Percentiles rank a stretch among this genome's conserved stretches.
Evolutionary conservation across 2,113 vertebrate genomes (phyloP).

Genomic region (Semnopithecus entellus): DNA sequence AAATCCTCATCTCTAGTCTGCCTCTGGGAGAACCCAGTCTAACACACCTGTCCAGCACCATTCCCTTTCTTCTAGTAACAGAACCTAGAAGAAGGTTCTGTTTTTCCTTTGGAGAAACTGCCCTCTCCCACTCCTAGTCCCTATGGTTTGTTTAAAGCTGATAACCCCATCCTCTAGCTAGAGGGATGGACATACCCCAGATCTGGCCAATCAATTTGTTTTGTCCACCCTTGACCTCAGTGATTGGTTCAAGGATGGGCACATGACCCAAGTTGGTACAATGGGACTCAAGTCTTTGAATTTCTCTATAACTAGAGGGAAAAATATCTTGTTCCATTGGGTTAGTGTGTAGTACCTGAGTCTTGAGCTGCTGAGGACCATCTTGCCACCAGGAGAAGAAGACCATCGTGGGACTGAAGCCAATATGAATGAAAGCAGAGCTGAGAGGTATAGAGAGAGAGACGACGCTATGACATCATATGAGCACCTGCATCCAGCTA

Average conservation of each 20-base stretch:
- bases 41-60: neutral
- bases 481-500: neutral
- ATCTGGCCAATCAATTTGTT: neutral
- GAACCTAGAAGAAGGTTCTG: neutral
- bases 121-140: neutral
- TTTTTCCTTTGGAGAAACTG: neutral
- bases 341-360: neutral
- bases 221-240: neutral
- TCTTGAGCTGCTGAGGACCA: neutral
- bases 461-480: neutral
- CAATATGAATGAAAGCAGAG: neutral
- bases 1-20: neutral
- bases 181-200: neutral
- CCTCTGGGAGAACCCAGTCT: neutral
- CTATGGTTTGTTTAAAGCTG: neutral
- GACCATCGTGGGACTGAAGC: neutral
- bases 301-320: neutral
- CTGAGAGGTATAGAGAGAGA: neutral
- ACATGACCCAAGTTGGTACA: neutral
- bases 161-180: neutral
- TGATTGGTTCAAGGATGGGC: neutral
- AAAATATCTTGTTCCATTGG: neutral
- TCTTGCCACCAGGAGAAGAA: neutral
- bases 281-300: neutral
- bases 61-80: neutral